Percentiles rank a stretch among this genome's conserved stretches.
Evolutionary conservation across 1,140 invertebrate species (phyloP).

Genomic region (Heliothis virescens): DNA sequence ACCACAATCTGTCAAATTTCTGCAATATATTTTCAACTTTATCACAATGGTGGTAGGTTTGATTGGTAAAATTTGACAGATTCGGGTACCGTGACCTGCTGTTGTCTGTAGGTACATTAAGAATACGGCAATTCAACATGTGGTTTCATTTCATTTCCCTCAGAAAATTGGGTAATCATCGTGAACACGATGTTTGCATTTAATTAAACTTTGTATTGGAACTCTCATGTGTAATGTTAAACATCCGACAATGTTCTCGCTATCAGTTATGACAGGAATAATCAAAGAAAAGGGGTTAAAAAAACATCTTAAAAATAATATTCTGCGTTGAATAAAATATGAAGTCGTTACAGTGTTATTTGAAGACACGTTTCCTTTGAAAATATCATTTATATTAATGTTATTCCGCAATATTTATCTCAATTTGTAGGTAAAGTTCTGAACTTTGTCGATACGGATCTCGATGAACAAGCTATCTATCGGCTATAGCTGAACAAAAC

Average conservation of each 20-base stretch:
- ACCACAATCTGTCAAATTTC: too few relatives aligned
- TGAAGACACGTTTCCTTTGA: neutral
- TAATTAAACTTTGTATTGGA: constrained; percentile 23
- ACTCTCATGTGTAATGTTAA: constrained; percentile 1
- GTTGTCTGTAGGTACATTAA: too few relatives aligned
- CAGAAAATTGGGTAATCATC: constrained; percentile 5
- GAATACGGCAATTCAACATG: neutral
- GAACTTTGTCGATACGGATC: neutral
- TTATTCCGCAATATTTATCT: neutral
- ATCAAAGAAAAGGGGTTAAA: neutral
- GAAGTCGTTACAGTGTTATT: neutral
- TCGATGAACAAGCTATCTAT: constrained; percentile 12
- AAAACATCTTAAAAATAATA: neutral
- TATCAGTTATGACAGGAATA: neutral
- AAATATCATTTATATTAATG: neutral
- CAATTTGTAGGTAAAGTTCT: constrained; percentile 7
- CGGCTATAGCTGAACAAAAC: neutral
- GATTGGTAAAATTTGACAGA: too few relatives aligned
- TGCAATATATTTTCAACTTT: too few relatives aligned
- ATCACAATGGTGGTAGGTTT: too few relatives aligned
- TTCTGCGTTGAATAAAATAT: neutral
- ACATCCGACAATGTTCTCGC: neutral
- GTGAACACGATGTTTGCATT: constrained; percentile 3
- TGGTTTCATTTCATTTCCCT: neutral
- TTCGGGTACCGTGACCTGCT: too few relatives aligned